phyloP scores from a whole-genome alignment of 1,140 invertebrate genomes.

The Contarinia nasturtii region DNA sequence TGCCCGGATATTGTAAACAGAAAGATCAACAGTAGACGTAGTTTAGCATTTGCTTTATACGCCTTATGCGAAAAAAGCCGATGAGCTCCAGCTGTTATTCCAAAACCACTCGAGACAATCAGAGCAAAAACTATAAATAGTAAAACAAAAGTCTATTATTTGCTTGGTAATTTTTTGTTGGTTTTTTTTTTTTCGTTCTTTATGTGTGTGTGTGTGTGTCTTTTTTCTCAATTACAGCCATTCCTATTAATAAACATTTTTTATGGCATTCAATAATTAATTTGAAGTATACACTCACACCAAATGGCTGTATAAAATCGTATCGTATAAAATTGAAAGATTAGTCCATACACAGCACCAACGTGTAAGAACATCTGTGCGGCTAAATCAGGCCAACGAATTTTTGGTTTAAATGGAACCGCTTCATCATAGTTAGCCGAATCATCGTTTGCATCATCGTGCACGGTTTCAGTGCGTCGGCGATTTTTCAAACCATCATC shows the following conservation, averaged over 20 bases:
- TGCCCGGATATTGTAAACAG: constrained; percentile 72
- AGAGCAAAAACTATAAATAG: constrained; percentile 37
- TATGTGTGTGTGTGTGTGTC: background rate
- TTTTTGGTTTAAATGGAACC: constrained; percentile 34
- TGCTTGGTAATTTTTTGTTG: background rate
- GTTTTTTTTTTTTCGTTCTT: background rate
- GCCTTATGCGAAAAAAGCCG: constrained; percentile 75
- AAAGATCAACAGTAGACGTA: constrained; percentile 53
- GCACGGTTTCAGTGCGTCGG: too few relatives aligned
- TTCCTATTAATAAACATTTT: background rate
- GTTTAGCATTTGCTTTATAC: constrained; percentile 66
- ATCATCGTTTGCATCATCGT: too few relatives aligned
- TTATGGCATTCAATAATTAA: too few relatives aligned
- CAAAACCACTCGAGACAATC: constrained; percentile 45
- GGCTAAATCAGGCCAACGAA: constrained; percentile 46
- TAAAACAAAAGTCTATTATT: constrained; percentile 4
- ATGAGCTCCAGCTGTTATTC: constrained; percentile 78
- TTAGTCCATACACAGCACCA: constrained; percentile 48
- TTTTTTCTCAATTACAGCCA: background rate
- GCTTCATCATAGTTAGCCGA: too few relatives aligned
- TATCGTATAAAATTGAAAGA: constrained; percentile 35
- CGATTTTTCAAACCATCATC: too few relatives aligned
- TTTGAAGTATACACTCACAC: constrained; percentile 35
- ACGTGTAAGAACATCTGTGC: constrained; percentile 47
- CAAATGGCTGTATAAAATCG: constrained; percentile 44